Base-by-base conservation (phyloP, 2,113 vertebrate genomes). In the Chaetorhynchus papuensis region DNA sequence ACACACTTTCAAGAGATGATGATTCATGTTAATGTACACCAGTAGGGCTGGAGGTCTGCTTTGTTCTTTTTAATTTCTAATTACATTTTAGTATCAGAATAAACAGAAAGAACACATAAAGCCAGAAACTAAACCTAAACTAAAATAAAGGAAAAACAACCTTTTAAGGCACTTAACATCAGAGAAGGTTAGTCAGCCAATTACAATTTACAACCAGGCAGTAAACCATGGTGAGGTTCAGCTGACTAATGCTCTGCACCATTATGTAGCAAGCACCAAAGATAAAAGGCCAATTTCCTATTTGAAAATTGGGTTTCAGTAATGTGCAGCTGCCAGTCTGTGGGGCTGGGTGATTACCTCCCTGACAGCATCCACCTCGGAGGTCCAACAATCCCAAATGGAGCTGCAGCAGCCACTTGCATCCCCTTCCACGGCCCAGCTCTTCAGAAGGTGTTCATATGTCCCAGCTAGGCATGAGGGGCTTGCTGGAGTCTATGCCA, bases 1-100 rank as follows among this genome's bases (percentile, higher is more conserved):
- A 93, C 71, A 90, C 47, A 45, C 68, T 96, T 94, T 77, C 79
- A 93, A 92, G 69, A 60, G 54, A 78, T 80, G 72, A 93, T 92
- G 87, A 90, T 97, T 96, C 91, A 90, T 54, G 76, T 69, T 93
- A 76, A 76, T 68, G 59, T 65, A 72, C 35, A 82, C 92, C 61
- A 96, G 88, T 56, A 93, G n/a, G 45, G 18, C 18, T 83, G 60
- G 65, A 90, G 53, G 57, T 90, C 92, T 76, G 12, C 84, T 97
- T 96, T 96, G 89, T 97, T 90, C 77, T 92, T 85, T 91, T 86
- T 75, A 83, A 96, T 92, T 94, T 89, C 91, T 97, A 96, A 96
- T 96, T 96, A 94, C 74, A 83, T 68, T 90, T 94, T 94, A 91
- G 84, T 72, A 93, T 84, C 75, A 56, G 96, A 92, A 93, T 83